Percentiles rank a stretch among this genome's conserved stretches.
Evolutionary conservation across 2,888 invertebrate genomes (phyloP).

Genomic region (Nemoura dubitans): DNA sequence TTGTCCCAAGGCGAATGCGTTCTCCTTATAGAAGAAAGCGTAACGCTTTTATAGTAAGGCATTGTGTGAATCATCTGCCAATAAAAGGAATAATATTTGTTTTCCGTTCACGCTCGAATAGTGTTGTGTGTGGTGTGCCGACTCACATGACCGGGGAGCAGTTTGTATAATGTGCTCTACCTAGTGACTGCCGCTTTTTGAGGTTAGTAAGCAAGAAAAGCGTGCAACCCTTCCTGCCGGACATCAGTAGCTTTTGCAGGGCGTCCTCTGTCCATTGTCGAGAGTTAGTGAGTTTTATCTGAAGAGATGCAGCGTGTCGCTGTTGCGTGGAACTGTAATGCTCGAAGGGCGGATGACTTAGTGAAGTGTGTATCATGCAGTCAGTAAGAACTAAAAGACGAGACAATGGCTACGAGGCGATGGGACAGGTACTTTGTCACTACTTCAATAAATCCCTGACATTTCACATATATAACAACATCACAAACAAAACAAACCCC

Average conservation of each 20-base stretch:
- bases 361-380: slow-evolving; percentile 36
- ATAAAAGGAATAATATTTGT: neutral
- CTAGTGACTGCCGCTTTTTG: neutral
- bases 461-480: slow-evolving; percentile 44
- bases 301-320: neutral
- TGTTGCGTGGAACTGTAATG: neutral
- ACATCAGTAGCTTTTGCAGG: too few relatives aligned
- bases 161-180: neutral
- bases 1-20: neutral
- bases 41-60: neutral
- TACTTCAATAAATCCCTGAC: slow-evolving; percentile 49
- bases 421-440: slow-evolving; percentile 50
- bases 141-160: neutral
- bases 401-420: slow-evolving; percentile 45
- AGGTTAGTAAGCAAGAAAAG: neutral
- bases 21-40: neutral
- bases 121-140: neutral
- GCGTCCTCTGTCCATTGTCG: neutral
- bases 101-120: neutral
- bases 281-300: neutral
- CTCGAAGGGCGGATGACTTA: slow-evolving; percentile 35
- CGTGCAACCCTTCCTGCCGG: neutral
- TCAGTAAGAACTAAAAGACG: slow-evolving; percentile 44
- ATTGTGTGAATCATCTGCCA: slow-evolving; percentile 12
- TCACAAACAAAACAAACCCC: slow-evolving; percentile 47